A percentile compares a stretch with the other conserved stretches of the same genome.
Conservation (phyloP, 2,113 vertebrate species). For the Lonchura striata region DNA sequence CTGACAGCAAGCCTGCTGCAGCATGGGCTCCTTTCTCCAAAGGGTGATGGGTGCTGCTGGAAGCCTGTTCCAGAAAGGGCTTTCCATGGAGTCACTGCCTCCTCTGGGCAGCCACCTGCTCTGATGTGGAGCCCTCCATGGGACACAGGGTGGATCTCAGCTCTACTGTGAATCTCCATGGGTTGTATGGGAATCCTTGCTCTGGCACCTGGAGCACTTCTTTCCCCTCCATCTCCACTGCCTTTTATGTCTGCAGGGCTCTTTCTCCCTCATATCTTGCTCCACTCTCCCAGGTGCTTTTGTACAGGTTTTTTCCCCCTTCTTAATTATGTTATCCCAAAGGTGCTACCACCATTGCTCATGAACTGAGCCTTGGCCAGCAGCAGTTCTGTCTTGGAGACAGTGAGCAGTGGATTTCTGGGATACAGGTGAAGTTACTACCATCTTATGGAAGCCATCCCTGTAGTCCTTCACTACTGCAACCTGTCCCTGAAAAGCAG, state of each 20-base stretch:
- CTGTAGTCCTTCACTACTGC: not conserved
- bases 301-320: fast-evolving
- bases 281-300: not conserved
- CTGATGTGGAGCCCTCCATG: fast-evolving
- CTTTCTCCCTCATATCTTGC: too few species aligned
- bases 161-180: not conserved
- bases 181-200: fast-evolving
- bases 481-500: not conserved
- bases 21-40: fast-evolving
- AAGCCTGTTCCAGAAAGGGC: fast-evolving
- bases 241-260: not conserved
- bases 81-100: not conserved
- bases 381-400: fast-evolving
- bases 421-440: not conserved
- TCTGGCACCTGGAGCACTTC: not conserved
- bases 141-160: not conserved
- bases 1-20: not conserved
- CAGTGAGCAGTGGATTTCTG: not conserved
- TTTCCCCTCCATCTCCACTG: not conserved
- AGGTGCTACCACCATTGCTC: fast-evolving
- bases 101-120: not conserved
- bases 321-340: not conserved
- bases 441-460: not conserved
- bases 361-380: not conserved
- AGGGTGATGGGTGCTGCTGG: not conserved